These are phyloP conservation scores for Chrysocyon brachyurus DNA, from an alignment of 2,797 vertebrate genomes.

Conservation along the genomic window DNA sequence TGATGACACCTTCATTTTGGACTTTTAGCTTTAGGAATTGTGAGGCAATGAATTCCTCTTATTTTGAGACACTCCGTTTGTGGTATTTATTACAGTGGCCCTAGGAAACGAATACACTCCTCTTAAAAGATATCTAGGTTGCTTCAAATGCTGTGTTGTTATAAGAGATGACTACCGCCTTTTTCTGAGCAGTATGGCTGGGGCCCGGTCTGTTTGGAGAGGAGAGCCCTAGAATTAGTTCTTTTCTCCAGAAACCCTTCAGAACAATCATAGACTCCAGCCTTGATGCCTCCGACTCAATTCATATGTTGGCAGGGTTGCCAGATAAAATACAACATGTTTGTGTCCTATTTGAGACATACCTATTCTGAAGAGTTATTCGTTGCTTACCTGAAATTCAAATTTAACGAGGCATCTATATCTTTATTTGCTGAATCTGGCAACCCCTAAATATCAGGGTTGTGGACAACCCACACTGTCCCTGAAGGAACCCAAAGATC, in stretches of 20 bases:
- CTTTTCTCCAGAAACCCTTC: neutral
- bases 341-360: neutral
- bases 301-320: neutral
- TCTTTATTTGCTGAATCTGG: constrained; percentile 54
- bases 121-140: neutral
- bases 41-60: neutral
- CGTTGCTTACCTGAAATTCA: constrained; percentile 55
- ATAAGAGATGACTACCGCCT: neutral
- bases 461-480: neutral
- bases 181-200: neutral
- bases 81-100: neutral
- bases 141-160: neutral
- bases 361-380: neutral
- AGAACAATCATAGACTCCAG: neutral
- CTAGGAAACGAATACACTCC: neutral
- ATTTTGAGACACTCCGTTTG: neutral
- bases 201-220: neutral
- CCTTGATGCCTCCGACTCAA: neutral
- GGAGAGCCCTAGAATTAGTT: neutral
- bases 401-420: neutral
- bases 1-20: neutral
- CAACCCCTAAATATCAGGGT: neutral
- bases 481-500: neutral
- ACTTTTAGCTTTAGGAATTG: neutral
- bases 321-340: neutral